Base-by-base conservation (phyloP, 1,140 invertebrate species). In the Tetramorium parvispinum region DNA sequence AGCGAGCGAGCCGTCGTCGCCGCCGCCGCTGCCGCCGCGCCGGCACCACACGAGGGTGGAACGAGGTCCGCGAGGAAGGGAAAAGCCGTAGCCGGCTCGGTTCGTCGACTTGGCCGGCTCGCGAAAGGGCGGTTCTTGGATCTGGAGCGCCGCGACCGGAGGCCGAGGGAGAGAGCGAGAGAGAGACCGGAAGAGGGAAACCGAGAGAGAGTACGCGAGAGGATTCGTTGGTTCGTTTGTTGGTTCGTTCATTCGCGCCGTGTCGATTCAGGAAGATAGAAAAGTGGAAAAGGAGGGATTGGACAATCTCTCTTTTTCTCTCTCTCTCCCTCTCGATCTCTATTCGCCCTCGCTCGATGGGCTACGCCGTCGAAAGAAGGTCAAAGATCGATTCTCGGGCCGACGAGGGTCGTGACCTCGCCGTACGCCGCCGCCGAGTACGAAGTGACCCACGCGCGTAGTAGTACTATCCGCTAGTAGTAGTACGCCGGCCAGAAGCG, bases 351-450 rank as follows among this genome's bases (percentile, higher is more conserved):
- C 57, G 82, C 86, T 88, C 86, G 88, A 90, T 90, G 88, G 82
- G 89, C 63, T 88, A 90, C 85, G 86, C 81, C 89, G 77, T 63
- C 86, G 82, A 90, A 90, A 90, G 88, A 90, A 91, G 93, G 91
- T 92, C 89, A 93, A 93, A 93, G 89, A 93, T 93, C 92, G 93
- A 94, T 93, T 87, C 91, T 89, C 76, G 89, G 82, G 85, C 79
- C 55, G 86, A 85, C 85, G 88, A 92, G 91, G 85, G 85, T 89
- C 88, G 88, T 85, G 85, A 91, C 91, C 88, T 91, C 89, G 82
- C 40, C 88, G 89, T 85, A 88, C 55, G 85, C 88, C 68, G 51
- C 68, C 79, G 68, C 68, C 68, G 79, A 83, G 85, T 81, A 87
- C 87, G 71, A 68, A 55, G 61, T 76, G 59, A 85, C 49, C 78